Conservation (phyloP, 2,888 invertebrate genomes). For the Apoderus coryli region DNA sequence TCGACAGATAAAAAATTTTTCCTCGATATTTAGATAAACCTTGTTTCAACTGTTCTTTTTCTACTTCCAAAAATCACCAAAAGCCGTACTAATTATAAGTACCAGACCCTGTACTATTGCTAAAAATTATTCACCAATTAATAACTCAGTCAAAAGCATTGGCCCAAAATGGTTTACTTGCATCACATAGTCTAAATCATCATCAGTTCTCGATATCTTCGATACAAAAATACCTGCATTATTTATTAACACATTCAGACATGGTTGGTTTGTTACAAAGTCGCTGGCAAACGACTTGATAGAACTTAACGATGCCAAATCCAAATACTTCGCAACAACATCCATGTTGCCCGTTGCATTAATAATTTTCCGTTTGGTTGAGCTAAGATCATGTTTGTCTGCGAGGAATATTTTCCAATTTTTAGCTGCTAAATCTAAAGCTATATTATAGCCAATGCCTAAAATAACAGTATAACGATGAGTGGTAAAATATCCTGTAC, state of each 20-base stretch:
- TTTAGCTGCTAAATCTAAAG: conserved; percentile 29
- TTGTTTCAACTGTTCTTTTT: no score
- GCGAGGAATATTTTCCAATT: conserved; percentile 37
- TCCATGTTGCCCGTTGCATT: conserved; percentile 22
- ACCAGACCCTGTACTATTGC: no score
- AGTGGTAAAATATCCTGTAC: no score
- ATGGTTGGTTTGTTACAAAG: background rate
- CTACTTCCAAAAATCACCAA: no score
- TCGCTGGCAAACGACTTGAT: background rate
- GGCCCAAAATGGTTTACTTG: conserved; percentile 58
- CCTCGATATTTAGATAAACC: no score
- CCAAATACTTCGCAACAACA: conserved; percentile 30
- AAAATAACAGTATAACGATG: background rate
- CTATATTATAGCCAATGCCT: conserved; percentile 31
- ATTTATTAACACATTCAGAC: conserved; percentile 42
- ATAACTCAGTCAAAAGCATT: conserved; percentile 48
- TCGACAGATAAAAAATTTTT: no score
- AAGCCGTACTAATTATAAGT: no score
- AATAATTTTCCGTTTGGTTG: conserved; percentile 20
- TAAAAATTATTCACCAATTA: conserved; percentile 39
- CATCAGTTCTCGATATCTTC: conserved; percentile 35
- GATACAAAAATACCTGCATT: conserved; percentile 43
- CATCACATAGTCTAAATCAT: conserved; percentile 46
- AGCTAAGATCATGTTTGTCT: conserved; percentile 25
- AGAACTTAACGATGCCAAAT: conserved; percentile 25